Evolutionary conservation across 2,888 invertebrate species (phyloP).

Genomic region (Polia nebulosa): DNA sequence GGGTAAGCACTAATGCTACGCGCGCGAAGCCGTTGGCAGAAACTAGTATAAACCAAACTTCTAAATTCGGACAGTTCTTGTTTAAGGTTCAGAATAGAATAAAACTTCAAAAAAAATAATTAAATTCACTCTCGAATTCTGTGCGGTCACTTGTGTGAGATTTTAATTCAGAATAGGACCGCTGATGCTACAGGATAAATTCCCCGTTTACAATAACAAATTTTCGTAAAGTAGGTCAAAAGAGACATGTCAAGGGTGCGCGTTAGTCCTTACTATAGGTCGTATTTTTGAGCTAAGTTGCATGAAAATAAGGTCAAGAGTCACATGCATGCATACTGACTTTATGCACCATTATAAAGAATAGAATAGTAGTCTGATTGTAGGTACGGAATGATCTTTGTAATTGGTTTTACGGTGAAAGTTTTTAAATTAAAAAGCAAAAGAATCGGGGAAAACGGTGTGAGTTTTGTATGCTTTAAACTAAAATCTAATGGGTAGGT

Average conservation of each 20-base stretch:
- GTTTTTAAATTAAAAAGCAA: background rate
- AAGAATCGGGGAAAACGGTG: no score
- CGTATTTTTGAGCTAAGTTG: constrained; percentile 14
- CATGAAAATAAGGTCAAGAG: constrained; percentile 14
- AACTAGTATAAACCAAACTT: no score
- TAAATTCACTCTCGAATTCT: background rate
- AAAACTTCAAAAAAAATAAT: constrained; percentile 4
- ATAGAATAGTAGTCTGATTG: background rate
- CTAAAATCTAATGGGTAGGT: no score
- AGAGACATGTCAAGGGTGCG: background rate
- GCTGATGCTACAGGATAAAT: background rate
- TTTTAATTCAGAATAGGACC: background rate
- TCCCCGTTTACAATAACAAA: background rate
- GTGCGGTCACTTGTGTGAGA: no score
- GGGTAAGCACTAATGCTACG: no score
- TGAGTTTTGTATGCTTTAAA: no score
- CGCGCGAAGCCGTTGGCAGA: no score
- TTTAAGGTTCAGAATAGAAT: background rate
- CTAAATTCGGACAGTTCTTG: background rate
- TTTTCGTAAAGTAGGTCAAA: constrained; percentile 7
- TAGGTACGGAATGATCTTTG: background rate
- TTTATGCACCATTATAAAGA: background rate
- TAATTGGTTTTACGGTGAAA: background rate
- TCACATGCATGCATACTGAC: background rate
- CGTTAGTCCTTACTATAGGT: constrained; percentile 22